Base-by-base conservation (phyloP, 2,888 invertebrate genomes). In the Lasius platythorax region DNA sequence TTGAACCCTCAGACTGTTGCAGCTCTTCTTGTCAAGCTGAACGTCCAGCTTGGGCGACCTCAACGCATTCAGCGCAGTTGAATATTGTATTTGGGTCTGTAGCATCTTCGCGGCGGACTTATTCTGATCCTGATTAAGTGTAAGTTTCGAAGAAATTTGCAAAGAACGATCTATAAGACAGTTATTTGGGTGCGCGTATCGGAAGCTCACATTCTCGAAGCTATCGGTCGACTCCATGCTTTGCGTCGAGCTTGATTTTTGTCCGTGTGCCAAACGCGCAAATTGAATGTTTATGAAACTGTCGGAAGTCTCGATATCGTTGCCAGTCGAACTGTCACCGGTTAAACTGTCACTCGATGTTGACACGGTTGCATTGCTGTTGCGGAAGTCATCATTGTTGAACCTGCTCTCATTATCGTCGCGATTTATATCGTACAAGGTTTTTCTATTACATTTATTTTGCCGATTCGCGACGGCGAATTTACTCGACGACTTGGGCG, bases 201-300 rank as follows among this genome's bases (percentile, higher is more conserved):
- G 73, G 28, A 93, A 92, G 18, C 87, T 87, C 8, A 92, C 83
- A 70, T 93, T 93, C 30, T 93, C 92, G 23, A 92, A 92, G 73
- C 93, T 93, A 23, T 93, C 92, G 0, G 91, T 90, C 0, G 93
- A 94, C 68, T 93, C 93, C 64, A 92, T 85, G 61, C 93, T 94
- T 78, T 92, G 92, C 1, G 92, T 91, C 4, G 92, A 92, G 67
- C 89, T 92, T 4, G 92, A 92, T 15, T 87, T 91, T 75, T 88
- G 89, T n/a, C 88, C 84, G 9, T 81, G 86, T 28, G 89, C 82
- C 40, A 91, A 79, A 75, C 92, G 89, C 12, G 92, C 93, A 75
- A 92, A 92, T 82, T 93, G 90, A 67, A 93, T 93, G 64, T 94
- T 94, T 15, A 93, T 93, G 73, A 94, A 94, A 76, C 93, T 94